Percentiles rank a stretch among this genome's conserved stretches.
Conservation (phyloP, 1,140 invertebrate species). For the Heliothis subflexa region DNA sequence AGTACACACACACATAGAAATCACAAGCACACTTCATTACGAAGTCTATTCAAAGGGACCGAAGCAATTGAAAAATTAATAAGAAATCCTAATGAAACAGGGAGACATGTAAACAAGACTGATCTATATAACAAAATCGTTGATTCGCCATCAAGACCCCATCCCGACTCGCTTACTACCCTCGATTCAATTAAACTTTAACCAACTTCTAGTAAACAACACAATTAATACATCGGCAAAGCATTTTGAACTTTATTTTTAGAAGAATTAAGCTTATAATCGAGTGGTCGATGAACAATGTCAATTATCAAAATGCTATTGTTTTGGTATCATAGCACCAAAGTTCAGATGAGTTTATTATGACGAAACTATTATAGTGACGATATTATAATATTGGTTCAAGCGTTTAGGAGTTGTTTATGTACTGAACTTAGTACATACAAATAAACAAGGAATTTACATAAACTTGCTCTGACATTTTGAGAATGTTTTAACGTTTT, state of each 20-base stretch:
- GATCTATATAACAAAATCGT: slow-evolving; percentile 66
- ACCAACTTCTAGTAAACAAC: slow-evolving; percentile 78
- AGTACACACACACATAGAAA: not conserved
- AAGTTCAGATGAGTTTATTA: slow-evolving; percentile 47
- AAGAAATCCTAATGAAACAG: slow-evolving; percentile 67
- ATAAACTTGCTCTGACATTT: too few species aligned
- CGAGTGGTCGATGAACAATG: slow-evolving; percentile 19
- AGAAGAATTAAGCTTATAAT: slow-evolving; percentile 27
- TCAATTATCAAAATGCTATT: slow-evolving; percentile 60
- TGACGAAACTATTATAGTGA: slow-evolving; percentile 28
- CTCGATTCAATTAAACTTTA: slow-evolving; percentile 82
- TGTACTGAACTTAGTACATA: not conserved
- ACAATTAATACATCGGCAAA: slow-evolving; percentile 66
- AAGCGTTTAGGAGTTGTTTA: slow-evolving; percentile 4
- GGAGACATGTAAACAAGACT: slow-evolving; percentile 58
- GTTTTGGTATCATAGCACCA: slow-evolving; percentile 35
- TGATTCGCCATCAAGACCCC: slow-evolving; percentile 68
- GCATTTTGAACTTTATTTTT: slow-evolving; percentile 51
- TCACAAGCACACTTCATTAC: slow-evolving; percentile 1
- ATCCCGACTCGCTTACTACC: slow-evolving; percentile 64
- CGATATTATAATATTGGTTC: slow-evolving; percentile 19
- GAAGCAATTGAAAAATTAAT: slow-evolving; percentile 48
- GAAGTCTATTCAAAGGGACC: not conserved
- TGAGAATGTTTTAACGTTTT: too few species aligned
- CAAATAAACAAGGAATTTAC: too few species aligned